Percentiles rank a stretch among this genome's conserved stretches.
phyloP scores from a whole-genome alignment of 2,888 invertebrate species.

The Spialia ferax region DNA sequence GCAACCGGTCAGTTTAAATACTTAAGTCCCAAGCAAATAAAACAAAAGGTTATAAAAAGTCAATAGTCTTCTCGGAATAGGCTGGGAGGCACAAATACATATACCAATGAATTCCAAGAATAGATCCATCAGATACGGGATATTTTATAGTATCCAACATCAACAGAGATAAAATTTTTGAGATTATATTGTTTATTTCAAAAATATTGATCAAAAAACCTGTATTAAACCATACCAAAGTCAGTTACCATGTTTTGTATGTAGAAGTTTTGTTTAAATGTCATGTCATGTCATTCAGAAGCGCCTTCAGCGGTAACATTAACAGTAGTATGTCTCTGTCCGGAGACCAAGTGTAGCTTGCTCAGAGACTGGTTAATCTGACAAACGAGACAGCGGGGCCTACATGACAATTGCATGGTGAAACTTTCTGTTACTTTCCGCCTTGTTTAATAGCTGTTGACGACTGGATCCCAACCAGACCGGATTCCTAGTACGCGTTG shows the following conservation, averaged over 20 bases:
- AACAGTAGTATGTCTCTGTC: slow-evolving; percentile 18
- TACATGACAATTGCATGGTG: slow-evolving; percentile 34
- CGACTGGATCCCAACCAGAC: slow-evolving; percentile 18
- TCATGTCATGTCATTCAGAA: slow-evolving; percentile 19
- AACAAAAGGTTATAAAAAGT: background rate
- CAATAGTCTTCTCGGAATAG: background rate
- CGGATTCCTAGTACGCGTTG: slow-evolving; percentile 23
- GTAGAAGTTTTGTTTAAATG: slow-evolving; percentile 9
- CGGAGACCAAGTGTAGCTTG: slow-evolving; percentile 12
- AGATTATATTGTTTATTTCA: too few relatives aligned
- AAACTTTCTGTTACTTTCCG: slow-evolving; percentile 31
- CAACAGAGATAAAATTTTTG: too few relatives aligned
- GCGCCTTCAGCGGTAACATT: slow-evolving; percentile 3
- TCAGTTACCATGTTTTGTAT: background rate
- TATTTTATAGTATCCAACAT: background rate
- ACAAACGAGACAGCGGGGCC: slow-evolving; percentile 31
- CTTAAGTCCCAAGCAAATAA: background rate
- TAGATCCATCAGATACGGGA: background rate
- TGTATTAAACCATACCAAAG: background rate
- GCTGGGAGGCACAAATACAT: background rate
- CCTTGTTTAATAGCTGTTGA: slow-evolving; percentile 25
- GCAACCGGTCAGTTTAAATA: background rate
- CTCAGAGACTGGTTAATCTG: slow-evolving; percentile 25
- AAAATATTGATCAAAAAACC: background rate
- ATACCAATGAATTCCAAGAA: background rate